Evolutionary conservation across 2,797 vertebrate genomes (phyloP).

Genomic region (Malurus splendens): DNA sequence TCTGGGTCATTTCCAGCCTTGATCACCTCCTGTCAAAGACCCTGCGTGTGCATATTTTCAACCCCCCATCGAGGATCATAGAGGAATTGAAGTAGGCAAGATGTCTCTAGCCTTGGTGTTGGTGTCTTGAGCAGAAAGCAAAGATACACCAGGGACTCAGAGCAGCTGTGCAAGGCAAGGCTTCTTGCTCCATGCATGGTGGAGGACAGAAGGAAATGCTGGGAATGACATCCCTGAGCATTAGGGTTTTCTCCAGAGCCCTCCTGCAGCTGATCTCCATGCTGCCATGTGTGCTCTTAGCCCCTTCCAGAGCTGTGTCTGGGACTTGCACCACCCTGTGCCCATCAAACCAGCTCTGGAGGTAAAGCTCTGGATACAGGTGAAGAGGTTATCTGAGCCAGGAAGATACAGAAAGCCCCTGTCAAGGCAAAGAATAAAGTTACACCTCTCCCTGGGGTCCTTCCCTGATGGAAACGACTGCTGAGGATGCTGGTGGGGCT

Average conservation of each 20-base stretch:
- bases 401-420: background rate
- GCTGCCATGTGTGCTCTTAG: accelerated
- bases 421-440: background rate
- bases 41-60: background rate
- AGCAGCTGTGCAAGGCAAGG: background rate
- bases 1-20: background rate
- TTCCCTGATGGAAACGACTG: background rate
- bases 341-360: background rate
- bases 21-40: background rate
- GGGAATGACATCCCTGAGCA: background rate
- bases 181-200: background rate
- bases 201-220: background rate
- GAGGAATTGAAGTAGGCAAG: background rate
- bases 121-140: background rate
- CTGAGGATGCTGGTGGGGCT: background rate
- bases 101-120: background rate
- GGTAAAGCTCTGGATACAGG: background rate
- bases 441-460: background rate
- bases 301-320: background rate
- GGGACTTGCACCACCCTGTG: accelerated
- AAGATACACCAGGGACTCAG: accelerated
- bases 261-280: background rate
- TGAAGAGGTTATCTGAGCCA: background rate
- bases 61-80: background rate
- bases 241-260: background rate